Evolutionary conservation across 2,113 vertebrate genomes (phyloP), one percentile per base, ranked within the genome.

Genomic region (Lota lota): DNA sequence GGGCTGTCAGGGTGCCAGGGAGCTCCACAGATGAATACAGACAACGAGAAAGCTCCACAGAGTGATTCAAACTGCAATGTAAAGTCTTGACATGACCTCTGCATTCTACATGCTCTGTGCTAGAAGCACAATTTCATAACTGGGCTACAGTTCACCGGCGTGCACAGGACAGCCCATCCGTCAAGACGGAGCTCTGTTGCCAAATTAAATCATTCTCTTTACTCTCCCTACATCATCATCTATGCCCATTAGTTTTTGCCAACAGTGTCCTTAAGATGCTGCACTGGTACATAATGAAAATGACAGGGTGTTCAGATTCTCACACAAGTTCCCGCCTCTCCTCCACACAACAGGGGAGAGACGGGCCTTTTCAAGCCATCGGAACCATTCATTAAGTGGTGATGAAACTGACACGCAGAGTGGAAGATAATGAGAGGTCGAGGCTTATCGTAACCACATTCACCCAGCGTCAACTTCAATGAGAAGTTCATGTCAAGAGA

Each of bases 271-370:
- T 20, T 22, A 24, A 85, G 83, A 89, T 14, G 16, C 7, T 56
- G 53, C 88, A 87, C 64, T 66, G 81, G 74, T 83, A 87, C 88
- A 90, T 65, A 72, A 28, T 79, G 82, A 79, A 56, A 56, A 56
- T 56, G 16, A 56, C 53, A 56, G 53, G 53, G 53, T 56, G n/a
- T n/a, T 56, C n/a, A 56, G 53, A 56, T 18, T 56, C 40, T 47
- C 40, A 47, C 40, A 47, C 40, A 10, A 47, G 40, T 47, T 12
- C 40, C 40, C 40, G 14, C 53, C 16, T 14, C 53, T 56, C 53
- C n/a, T 56, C 16, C 16, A 17, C 53, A 14, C 53, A 17, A 56
- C 53, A 56, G 53, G 53, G n/a, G 5, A 56, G 53, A n/a, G 53
- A 7, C 17, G 16, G n/a, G n/a, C 16, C 53, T 56, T 56, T 56